These are phyloP conservation scores for Drosophila nigricruria DNA, from an alignment of 2,888 invertebrate species.

Conservation along the genomic window DNA sequence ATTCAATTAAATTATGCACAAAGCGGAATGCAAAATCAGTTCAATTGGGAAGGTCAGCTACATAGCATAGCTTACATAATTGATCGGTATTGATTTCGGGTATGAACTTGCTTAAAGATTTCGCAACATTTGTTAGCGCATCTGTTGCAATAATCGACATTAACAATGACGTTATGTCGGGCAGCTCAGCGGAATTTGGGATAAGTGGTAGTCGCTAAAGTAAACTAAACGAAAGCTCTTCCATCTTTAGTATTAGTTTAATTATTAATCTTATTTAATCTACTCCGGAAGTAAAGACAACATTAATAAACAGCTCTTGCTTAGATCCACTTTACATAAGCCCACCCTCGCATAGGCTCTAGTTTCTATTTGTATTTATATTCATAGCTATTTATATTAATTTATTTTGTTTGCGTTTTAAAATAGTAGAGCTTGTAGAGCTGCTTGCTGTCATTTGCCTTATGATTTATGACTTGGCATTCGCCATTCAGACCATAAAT, in stretches of 20 bases:
- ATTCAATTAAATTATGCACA: constrained; percentile 3
- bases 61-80: not conserved
- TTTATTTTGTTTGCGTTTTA: constrained; percentile 20
- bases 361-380: constrained; percentile 3
- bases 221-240: too few species aligned
- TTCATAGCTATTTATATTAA: constrained; percentile 1
- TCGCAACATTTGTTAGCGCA: too few species aligned
- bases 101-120: too few species aligned
- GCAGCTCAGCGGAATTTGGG: too few species aligned
- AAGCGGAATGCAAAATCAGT: not conserved
- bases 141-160: too few species aligned
- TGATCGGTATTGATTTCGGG: not conserved
- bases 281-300: not conserved
- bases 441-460: constrained; percentile 17
- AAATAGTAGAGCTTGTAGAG: not conserved
- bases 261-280: not conserved
- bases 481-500: constrained; percentile 31
- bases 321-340: not conserved
- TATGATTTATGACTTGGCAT: constrained; percentile 28
- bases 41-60: not conserved
- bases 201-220: too few species aligned
- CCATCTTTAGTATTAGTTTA: not conserved
- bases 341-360: not conserved
- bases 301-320: not conserved
- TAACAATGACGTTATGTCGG: too few species aligned